Evolutionary conservation across 64 coral and sea anemone genomes (phyloP), one percentile per base, ranked within the genome.

Genomic region (Stichodactyla mertensii): DNA sequence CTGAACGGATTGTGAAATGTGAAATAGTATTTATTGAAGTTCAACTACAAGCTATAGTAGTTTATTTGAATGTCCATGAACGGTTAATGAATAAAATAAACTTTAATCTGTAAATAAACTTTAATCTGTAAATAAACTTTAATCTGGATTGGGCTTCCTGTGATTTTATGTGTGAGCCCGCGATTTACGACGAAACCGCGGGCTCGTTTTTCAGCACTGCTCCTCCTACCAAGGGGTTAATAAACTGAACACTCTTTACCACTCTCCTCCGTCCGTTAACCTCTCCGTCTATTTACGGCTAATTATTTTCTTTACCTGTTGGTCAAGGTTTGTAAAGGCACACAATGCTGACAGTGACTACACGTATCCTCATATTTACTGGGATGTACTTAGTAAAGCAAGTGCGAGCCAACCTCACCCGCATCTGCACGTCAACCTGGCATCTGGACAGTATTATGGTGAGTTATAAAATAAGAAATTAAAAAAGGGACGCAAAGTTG

Each of bases 371-470:
- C 90, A 94, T 70, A 82, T 98, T 55, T 92, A 92, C 54, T 94
- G 92, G 96, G 96, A 98, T 84, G 91, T 89, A 19, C 52, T 98
- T 18, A 92, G 92, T 14, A 92, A 94, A 85, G 89, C 96, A 55
- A 95, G 96, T 70, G 90, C 96, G 19, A 98, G 96, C 80, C 96
- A 98, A 59, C 78, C 94, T 6, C 96, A 98, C 80, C 96, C 96
- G 55, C 96, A 98, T 69, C 51, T 92, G 66, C 96, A 98, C 27
- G 87, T 98, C 61, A 84, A 85, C 23, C 87, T 98, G 5, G 87
- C 96, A 52, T 88, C 86, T 54, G 93, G 91, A 56, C 89, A 89
- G 24, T 98, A 98, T 82, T 98, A 94, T 59, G 87, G 96, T 98
- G 36, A 82, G 96, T 74, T 69, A 24, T 23, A 8, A 61, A 20